Base-by-base conservation (phyloP, 2,888 invertebrate genomes). In the Parnassius apollo region DNA sequence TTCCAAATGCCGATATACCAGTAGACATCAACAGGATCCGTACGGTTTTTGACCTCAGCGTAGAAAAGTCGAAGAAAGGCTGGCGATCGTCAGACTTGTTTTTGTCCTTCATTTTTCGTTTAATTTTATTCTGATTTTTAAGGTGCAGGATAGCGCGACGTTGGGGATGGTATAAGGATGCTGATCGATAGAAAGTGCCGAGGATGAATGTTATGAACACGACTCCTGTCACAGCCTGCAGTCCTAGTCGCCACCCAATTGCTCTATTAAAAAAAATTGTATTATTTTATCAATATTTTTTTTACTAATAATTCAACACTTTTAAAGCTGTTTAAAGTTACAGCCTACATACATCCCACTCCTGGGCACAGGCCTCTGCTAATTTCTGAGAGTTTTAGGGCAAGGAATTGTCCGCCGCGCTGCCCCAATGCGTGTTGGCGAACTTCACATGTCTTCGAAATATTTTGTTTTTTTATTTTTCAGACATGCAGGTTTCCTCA, bases 121-220 rank as follows among this genome's bases (percentile, higher is more conserved):
- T 96, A 75, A 92, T 92, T 72, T 92, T 92, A 72, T 83, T 92
- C 82, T 97, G 97, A 85, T 96, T 97, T 86, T 97, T 97, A 75
- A 97, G 94, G 83, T 97, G 97, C 51, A 97, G 92, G 73, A 97
- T 97, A 65, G 97, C 97, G 65, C 97, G 93, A 64, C 97, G 86
- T 80, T 97, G 96, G 0, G 97, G 97, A 81, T 97, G 97, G 85
- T 97, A 97, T 9, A 97, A 92, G 0, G 97, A 96, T 0, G 97
- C 97, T 8, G 97, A 97, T 45, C 97, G 94, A 87, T 97, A 97
- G 87, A 96, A 96, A 7, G 96, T 96, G 59, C 97, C 97, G 44
- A 97, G 93, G 75, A 97, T 95, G 81, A 97, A 97, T 0, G 96
- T 96, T 56, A 95, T 91, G 74, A 96, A 96, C 49, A 97, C 94